phyloP scores from a whole-genome alignment of 2,888 invertebrate genomes.

The Neoaliturus tenellus region DNA sequence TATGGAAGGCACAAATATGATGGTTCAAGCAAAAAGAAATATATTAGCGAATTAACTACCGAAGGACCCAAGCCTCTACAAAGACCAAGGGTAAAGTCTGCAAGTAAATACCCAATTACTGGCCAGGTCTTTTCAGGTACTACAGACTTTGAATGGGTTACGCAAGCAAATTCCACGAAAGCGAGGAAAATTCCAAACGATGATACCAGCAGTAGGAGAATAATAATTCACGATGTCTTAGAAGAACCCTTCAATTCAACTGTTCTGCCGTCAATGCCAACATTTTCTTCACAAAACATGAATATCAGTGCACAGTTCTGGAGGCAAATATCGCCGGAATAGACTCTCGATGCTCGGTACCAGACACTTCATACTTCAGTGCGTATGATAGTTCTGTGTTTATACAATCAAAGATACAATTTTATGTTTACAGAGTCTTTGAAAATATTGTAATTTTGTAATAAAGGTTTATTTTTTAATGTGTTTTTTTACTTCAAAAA shows the following conservation, averaged over 20 bases:
- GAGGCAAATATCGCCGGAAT: constrained; percentile 20
- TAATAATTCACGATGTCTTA: constrained; percentile 19
- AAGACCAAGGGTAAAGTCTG: neutral
- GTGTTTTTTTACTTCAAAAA: no score
- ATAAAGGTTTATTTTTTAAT: no score
- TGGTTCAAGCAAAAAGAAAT: neutral
- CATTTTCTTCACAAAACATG: neutral
- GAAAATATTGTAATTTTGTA: no score
- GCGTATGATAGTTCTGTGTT: no score
- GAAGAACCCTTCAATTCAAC: neutral
- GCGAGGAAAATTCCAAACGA: constrained; percentile 1
- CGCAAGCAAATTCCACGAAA: constrained; percentile 26
- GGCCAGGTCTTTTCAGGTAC: constrained; percentile 13
- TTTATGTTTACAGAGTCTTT: no score
- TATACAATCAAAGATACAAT: no score
- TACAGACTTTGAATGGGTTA: constrained; percentile 33
- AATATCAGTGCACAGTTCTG: constrained; percentile 13
- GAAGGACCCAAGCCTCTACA: neutral
- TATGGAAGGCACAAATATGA: neutral
- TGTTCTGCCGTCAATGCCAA: neutral
- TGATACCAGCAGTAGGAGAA: neutral
- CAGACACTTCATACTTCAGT: no score
- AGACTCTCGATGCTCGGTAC: no score
- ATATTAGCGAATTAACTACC: neutral
- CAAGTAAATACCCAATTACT: neutral